Evolutionary conservation across 1,140 invertebrate genomes (phyloP).

Genomic region (Polyergus mexicanus): DNA sequence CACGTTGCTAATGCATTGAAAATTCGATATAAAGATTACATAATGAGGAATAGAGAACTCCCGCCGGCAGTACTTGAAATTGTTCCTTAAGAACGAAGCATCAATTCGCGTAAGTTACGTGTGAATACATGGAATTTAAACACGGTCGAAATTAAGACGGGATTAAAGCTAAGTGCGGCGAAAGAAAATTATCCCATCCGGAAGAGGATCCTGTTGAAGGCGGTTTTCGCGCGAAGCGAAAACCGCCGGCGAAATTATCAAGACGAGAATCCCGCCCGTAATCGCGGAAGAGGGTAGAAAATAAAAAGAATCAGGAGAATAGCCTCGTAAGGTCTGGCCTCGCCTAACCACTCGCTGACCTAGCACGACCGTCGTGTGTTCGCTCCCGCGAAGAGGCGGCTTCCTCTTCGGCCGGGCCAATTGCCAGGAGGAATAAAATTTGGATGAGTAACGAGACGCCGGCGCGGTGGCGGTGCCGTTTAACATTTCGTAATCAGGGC

Average conservation of each 20-base stretch:
- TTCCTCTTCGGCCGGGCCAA: constrained; percentile 53
- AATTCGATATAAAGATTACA: background rate
- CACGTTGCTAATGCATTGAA: background rate
- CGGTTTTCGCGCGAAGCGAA: background rate
- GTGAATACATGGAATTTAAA: background rate
- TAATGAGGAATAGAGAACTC: background rate
- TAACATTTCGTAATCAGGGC: constrained; percentile 77
- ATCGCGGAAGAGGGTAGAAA: constrained; percentile 35
- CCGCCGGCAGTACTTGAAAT: background rate
- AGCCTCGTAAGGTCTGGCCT: background rate
- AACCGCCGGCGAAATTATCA: constrained; percentile 59
- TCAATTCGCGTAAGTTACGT: background rate
- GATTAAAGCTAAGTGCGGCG: background rate
- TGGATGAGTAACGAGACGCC: constrained; percentile 73
- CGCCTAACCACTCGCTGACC: constrained; percentile 69
- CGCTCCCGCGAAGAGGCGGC: background rate
- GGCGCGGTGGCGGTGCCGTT: constrained; percentile 66
- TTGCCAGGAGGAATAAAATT: constrained; percentile 74
- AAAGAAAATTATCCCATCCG: constrained; percentile 11
- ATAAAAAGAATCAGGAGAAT: constrained; percentile 67
- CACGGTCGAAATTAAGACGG: background rate
- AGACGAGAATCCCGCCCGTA: constrained; percentile 63
- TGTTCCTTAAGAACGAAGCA: background rate
- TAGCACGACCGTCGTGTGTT: constrained; percentile 27
- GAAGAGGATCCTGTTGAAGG: background rate